Base-by-base conservation (phyloP, 2,888 invertebrate species). In the Disparrhopalites patrizii region DNA sequence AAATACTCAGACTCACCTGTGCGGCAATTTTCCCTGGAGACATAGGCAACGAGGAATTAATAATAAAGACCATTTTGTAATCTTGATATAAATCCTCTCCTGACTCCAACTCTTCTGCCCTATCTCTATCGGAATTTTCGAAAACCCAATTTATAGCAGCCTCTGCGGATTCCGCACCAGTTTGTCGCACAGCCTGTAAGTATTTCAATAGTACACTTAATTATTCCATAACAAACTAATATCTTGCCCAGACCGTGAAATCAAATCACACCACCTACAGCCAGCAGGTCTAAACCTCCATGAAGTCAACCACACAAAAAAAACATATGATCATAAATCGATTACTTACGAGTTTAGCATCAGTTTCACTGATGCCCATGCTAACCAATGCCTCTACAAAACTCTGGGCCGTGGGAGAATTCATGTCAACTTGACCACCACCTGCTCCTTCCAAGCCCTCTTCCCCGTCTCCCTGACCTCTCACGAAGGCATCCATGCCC, bases 1-100 rank as follows among this genome's bases (percentile, higher is more conserved):
- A 38, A 27, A 38, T 36, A 38, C 18, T 38, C 1, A n/a, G 58
- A 61, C 64, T 60, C 30, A 75, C 75, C 68, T 75, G 75, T 31
- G 75, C 75, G 18, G 75, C 75, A 68, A 75, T 72, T 74, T 75
- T 75, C 4, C 75, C 75, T 40, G 73, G 68, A 8, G 72, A 66
- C 75, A 75, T 75, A 20, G 68, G 68, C 43, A 75, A 61, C 31
- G 75, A 74, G 27, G 70, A 47, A 65, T 75, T 73, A 25, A 75
- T 69, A n/a, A 60, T 2, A 73, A 75, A 75, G 1, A 75, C 72
- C 75, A 75, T 75, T 63, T 75, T 74, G 62, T 71, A 74, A 5
- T 75, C 75, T 55, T 71, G 71, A 52, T 68, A 74, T 52, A 72
- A 62, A 8, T 55, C 66, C 18, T 65, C 68, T 13, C 60, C 56